phyloP scores from a whole-genome alignment of 1,140 invertebrate genomes.

The Drosophila asahinai region DNA sequence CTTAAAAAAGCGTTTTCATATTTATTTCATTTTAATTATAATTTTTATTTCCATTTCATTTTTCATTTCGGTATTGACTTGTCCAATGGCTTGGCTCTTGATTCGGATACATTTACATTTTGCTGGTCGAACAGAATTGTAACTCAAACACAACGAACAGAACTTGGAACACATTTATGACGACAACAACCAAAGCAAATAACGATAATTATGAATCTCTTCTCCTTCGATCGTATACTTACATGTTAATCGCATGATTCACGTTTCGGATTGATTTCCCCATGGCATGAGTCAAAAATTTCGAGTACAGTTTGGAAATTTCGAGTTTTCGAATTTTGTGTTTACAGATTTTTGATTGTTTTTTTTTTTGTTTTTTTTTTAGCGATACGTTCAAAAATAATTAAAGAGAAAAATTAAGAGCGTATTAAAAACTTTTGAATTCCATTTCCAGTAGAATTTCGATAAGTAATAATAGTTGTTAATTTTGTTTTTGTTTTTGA shows the following conservation, averaged over 20 bases:
- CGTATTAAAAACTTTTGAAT: constrained; percentile 80
- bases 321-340: constrained; percentile 59
- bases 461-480: constrained; percentile 51
- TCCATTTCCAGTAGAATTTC: constrained; percentile 70
- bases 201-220: constrained; percentile 74
- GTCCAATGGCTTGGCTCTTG: constrained; percentile 37
- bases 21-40: constrained; percentile 1
- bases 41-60: background rate
- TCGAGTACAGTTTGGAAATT: constrained; percentile 69
- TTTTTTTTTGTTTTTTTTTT: constrained; percentile 56
- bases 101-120: constrained; percentile 37
- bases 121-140: constrained; percentile 55
- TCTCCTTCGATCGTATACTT: constrained; percentile 60
- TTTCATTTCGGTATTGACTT: background rate
- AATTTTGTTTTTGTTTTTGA: constrained; percentile 20
- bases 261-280: constrained; percentile 62
- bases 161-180: constrained; percentile 78
- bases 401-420: constrained; percentile 83
- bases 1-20: constrained; percentile 42
- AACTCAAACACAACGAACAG: constrained; percentile 79
- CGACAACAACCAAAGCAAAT: constrained; percentile 82
- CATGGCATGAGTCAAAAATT: constrained; percentile 72
- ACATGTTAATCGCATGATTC: constrained; percentile 63
- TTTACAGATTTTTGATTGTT: constrained; percentile 56
- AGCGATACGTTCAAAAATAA: constrained; percentile 82